Base-by-base conservation (phyloP, 2,113 vertebrate species). In the Shinisaurus crocodilurus region DNA sequence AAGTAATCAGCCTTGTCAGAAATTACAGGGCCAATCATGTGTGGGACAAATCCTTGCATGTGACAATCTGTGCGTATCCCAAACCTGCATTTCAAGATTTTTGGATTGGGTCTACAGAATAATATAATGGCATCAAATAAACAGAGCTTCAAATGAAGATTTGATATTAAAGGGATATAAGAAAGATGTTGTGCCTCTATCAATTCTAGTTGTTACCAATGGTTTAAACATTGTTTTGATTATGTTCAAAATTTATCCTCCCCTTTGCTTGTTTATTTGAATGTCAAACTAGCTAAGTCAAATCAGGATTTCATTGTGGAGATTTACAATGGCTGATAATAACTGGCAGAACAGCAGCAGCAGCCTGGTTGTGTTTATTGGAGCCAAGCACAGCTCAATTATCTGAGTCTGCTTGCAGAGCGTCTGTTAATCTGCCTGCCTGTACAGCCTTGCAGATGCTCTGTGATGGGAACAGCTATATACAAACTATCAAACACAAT, bases 401-500 rank as follows among this genome's bases (percentile, higher is more conserved):
- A 82, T 75, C 27, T 25, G 43, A 20, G 60, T 79, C 93, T 82
- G 76, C 80, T 85, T 54, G 7, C 88, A 89, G 32, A 95, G 91
- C 90, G 91, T 93, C 93, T 89, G 23, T 43, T 89, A n/a, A 67
- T 86, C 72, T 89, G 12, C 91, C 65, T 91, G 80, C 76, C 23
- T 89, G 43, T 25, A 7, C 74, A 1, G 2, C 45, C 37, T 45
- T 77, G 88, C 86, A 65, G 60, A 27, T 86, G 81, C 86, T 84
- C 37, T 0, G 65, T 93, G 89, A 94, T 94, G 94, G 97, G 94
- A 94, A 95, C 92, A 74, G 92, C 95, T 50, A 92, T 96, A 25
- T 96, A 95, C 90, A 96, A 95, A 81, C 92, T 96, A 48, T 95
- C 94, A 2, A 57, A 83, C 87, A 96, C 96, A 96, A 93, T 95